Evolutionary conservation across 92 coral and sea anemone genomes (phyloP).

Genomic region (Zoanthus solanderi): DNA sequence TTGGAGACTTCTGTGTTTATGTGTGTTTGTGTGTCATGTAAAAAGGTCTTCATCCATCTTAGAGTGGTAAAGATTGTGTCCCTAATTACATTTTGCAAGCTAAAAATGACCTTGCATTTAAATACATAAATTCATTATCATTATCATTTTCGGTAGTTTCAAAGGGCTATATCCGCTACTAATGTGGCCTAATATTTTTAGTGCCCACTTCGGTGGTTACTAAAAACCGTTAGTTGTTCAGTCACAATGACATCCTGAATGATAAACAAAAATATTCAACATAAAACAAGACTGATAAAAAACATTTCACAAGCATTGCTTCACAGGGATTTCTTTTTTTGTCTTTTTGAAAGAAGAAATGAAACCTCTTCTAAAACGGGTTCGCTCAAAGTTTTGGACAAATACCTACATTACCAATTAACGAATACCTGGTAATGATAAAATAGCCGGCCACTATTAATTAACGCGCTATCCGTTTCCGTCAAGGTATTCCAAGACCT

Average conservation of each 20-base stretch:
- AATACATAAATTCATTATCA: too few species aligned
- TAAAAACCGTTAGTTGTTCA: slow-evolving; percentile 62
- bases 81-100: too few species aligned
- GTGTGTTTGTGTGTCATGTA: too few species aligned
- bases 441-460: neutral
- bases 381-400: neutral
- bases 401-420: neutral
- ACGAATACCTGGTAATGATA: neutral
- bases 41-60: too few species aligned
- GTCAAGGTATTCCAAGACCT: neutral
- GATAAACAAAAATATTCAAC: neutral
- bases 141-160: too few species aligned
- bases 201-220: too few species aligned
- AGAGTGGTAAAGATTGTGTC: too few species aligned
- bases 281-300: neutral
- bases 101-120: too few species aligned
- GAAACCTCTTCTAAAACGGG: neutral
- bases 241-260: slow-evolving; percentile 74
- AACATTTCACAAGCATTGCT: neutral
- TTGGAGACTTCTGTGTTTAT: too few species aligned
- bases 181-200: too few species aligned
- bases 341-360: neutral
- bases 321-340: neutral
- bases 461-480: neutral
- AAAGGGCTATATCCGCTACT: too few species aligned